Percentiles rank a stretch among this genome's conserved stretches.
Evolutionary conservation across 2,113 vertebrate species (phyloP).

Genomic region (Rallus limicola): DNA sequence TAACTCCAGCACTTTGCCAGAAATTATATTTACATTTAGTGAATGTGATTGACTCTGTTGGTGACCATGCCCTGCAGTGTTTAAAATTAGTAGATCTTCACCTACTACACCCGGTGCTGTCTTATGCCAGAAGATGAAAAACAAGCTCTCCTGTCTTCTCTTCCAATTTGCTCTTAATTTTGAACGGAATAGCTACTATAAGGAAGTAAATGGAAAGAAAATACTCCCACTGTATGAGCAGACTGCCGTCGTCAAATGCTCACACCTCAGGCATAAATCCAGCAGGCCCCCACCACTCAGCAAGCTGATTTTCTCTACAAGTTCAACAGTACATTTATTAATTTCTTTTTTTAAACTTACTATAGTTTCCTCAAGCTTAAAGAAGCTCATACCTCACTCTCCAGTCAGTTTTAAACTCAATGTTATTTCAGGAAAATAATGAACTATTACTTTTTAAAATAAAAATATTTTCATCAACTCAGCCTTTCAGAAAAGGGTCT

Average conservation of each 20-base stretch:
- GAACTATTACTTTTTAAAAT: neutral
- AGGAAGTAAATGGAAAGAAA: neutral
- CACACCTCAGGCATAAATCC: neutral
- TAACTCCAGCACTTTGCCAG: neutral
- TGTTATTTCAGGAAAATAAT: neutral
- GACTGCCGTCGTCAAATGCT: neutral
- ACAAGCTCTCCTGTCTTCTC: neutral
- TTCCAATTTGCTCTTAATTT: neutral
- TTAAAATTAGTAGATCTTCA: neutral
- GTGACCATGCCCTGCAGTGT: neutral
- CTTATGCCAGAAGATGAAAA: neutral
- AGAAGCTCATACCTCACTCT: neutral
- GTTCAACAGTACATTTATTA: neutral
- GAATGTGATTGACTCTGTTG: neutral
- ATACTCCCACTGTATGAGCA: neutral
- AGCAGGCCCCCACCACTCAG: neutral
- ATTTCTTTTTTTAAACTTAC: neutral
- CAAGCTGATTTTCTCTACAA: neutral
- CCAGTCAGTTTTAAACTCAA: neutral
- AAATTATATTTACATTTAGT: neutral
- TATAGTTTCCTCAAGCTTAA: neutral
- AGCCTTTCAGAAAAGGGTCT: neutral
- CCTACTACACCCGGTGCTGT: neutral
- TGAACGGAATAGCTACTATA: neutral
- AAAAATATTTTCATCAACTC: neutral